Base-by-base conservation (phyloP, 64 coral and sea anemone genomes). In the Montipora foliosa region DNA sequence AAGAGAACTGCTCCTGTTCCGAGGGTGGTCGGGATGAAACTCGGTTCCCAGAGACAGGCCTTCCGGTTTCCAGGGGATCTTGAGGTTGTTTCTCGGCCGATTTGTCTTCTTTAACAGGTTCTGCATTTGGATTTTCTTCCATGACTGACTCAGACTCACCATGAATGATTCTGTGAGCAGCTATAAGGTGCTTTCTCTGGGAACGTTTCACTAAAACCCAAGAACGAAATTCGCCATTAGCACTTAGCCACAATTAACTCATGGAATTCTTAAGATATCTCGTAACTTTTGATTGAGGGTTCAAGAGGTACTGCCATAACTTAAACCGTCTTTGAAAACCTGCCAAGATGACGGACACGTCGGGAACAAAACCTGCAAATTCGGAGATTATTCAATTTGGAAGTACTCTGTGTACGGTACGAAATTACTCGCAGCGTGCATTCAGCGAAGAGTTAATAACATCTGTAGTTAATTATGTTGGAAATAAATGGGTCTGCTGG, bases 151-250 rank as follows among this genome's bases (percentile, higher is more conserved):
- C 95, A 6, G 89, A 12, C 53, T 96, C 70, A 7, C 84, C 92
- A 24, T 99, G 94, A 51, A 99, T 99, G 53, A 96, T 96, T 52
- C 94, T 99, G 83, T 99, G 98, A 19, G 98, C 98, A 19, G 98
- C 98, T 12, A 99, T 49, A 55, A 99, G 95, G 85, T 99, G 98
- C 37, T 96, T 99, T 14, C 98, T 76, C 52, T 99, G 98, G 66
- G 91, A 87, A 78, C 95, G 89, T 84, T 96, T 96, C 15, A 99
- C 98, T 99, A 55, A 7, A 64, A 90, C 4, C 6, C 44, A 89
- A 86, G 67, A 9, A 73, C 46, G 16, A 70, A 4, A 25, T 57
- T 4, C 15, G 11, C 19, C 14, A 57, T 8, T 57, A 57, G 53
- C 6, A 57, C 53, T 6, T 11, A 57, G 6, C 11, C 53, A 57